phyloP scores from a whole-genome alignment of 2,888 invertebrate species.

The Gastrophysa polygoni region DNA sequence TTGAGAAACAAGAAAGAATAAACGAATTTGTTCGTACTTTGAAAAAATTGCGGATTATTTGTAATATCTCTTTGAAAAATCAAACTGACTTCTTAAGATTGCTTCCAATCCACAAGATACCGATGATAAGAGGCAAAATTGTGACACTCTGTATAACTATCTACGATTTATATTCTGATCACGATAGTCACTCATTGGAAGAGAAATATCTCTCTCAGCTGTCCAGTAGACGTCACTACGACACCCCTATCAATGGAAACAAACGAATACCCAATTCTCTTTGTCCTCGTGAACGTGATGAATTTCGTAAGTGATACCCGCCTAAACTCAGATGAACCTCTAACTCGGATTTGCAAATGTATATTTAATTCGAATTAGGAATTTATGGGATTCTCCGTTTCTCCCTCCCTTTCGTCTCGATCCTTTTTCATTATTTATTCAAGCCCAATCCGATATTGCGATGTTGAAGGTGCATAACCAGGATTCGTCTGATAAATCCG shows the following conservation, averaged over 20 bases:
- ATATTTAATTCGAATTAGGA: slow-evolving; percentile 31
- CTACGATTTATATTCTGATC: no score
- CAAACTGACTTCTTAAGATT: no score
- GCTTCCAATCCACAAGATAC: no score
- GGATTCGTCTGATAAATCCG: slow-evolving; percentile 15
- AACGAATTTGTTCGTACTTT: no score
- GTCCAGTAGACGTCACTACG: no score
- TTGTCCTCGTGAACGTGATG: slow-evolving; percentile 29
- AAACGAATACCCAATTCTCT: slow-evolving; percentile 5
- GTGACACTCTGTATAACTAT: no score
- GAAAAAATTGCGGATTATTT: no score
- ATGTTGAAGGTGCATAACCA: slow-evolving; percentile 24
- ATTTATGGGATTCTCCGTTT: slow-evolving; percentile 26
- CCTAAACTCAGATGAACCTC: slow-evolving; percentile 31
- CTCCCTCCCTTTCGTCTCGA: slow-evolving; percentile 24
- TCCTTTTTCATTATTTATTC: slow-evolving; percentile 25
- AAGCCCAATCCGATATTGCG: slow-evolving; percentile 25
- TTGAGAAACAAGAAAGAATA: no score
- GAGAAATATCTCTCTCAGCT: no score
- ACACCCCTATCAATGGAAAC: background rate
- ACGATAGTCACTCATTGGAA: no score
- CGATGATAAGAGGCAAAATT: no score
- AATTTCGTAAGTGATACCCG: slow-evolving; percentile 26
- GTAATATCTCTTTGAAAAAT: no score
- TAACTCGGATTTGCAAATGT: slow-evolving; percentile 30